These are phyloP conservation scores for Tenualosa ilisha DNA, from an alignment of 2,797 vertebrate genomes.

Conservation along the genomic window DNA sequence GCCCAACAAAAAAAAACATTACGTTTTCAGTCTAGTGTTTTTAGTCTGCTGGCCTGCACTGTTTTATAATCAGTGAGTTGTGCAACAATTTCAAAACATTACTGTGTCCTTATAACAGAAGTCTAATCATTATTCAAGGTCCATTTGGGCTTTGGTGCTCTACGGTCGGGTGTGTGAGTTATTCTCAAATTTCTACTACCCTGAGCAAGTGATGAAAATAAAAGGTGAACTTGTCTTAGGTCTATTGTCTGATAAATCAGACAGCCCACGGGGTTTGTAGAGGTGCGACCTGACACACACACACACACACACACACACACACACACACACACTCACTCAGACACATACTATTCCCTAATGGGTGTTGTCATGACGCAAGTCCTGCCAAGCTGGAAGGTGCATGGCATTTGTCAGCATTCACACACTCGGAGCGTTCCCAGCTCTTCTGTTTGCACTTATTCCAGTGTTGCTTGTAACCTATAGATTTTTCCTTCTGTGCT, in stretches of 20 bases:
- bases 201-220: background rate
- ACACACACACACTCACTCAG: background rate
- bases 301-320: too few relatives aligned
- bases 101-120: background rate
- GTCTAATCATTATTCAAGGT: background rate
- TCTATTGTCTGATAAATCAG: background rate
- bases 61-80: background rate
- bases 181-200: background rate
- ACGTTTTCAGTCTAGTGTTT: background rate
- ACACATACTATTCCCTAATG: background rate
- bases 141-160: background rate
- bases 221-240: background rate
- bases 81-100: background rate
- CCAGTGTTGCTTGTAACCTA: background rate
- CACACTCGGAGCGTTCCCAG: background rate
- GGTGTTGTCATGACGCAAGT: constrained; percentile 1
- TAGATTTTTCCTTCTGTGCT: background rate
- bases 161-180: background rate
- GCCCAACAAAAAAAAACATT: background rate
- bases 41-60: background rate
- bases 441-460: background rate
- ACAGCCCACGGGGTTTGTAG: background rate
- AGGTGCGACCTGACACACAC: background rate
- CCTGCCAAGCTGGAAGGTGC: background rate
- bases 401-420: background rate